Percentiles rank a stretch among this genome's conserved stretches.
phyloP scores from a whole-genome alignment of 2,113 vertebrate species.

The Gadus chalcogrammus region DNA sequence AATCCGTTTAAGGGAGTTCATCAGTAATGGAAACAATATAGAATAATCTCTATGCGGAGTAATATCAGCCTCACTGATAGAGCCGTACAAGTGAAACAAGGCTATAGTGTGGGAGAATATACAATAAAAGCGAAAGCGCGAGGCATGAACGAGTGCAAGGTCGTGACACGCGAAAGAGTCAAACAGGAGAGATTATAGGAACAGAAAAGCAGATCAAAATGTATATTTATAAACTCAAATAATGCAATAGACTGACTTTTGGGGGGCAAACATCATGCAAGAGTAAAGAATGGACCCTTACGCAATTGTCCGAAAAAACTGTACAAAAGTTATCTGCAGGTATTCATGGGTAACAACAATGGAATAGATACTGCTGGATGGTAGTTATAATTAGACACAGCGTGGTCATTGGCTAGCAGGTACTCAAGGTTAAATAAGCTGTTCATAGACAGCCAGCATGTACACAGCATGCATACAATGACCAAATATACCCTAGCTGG shows the following conservation, averaged over 20 bases:
- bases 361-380: conserved; percentile 1
- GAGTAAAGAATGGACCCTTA: conserved; percentile 16
- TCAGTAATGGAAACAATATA: no score
- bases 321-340: conserved; percentile 6
- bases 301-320: conserved; percentile 22
- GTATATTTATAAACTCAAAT: not conserved
- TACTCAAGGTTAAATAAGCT: conserved; percentile 9
- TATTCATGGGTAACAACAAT: not conserved
- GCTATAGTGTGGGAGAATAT: not conserved
- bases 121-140: no score
- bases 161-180: not conserved
- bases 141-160: not conserved
- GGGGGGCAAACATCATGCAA: conserved; percentile 14
- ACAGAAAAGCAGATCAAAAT: no score
- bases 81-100: no score
- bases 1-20: no score
- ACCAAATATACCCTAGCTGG: conserved; percentile 9
- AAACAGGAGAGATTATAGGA: no score
- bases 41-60: no score
- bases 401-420: not conserved
- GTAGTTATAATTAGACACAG: not conserved
- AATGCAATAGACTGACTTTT: conserved; percentile 1
- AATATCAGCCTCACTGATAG: no score
- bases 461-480: conserved; percentile 25
- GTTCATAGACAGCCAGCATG: conserved; percentile 13